Percentiles rank a stretch among this genome's conserved stretches.
Evolutionary conservation across 1,140 invertebrate genomes (phyloP).

Genomic region (Drosophila ficusphila): DNA sequence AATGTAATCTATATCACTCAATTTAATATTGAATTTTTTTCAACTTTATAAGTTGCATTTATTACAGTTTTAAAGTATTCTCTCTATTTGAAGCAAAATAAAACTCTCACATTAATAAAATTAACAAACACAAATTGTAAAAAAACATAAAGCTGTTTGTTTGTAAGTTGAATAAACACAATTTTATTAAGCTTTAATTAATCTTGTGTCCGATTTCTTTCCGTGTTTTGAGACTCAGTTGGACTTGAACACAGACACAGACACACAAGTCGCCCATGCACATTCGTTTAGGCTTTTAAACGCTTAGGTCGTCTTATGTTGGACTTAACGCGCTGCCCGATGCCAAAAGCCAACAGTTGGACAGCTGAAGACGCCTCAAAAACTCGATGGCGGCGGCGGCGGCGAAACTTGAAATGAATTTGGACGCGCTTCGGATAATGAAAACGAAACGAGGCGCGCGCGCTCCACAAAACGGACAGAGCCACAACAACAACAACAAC

Average conservation of each 20-base stretch:
- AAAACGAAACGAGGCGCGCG: conserved; percentile 79
- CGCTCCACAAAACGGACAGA: conserved; percentile 41
- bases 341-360: conserved; percentile 72
- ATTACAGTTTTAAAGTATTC: too few relatives aligned
- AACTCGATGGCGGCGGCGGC: conserved; percentile 47
- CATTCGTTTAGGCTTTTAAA: conserved; percentile 82
- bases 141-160: too few relatives aligned
- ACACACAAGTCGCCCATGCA: conserved; percentile 41
- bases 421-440: conserved; percentile 78
- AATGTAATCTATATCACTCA: too few relatives aligned
- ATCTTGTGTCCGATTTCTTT: neutral
- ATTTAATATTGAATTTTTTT: too few relatives aligned
- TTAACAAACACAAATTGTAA: too few relatives aligned
- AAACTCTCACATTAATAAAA: too few relatives aligned
- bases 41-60: too few relatives aligned
- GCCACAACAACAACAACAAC: conserved; percentile 26
- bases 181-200: neutral
- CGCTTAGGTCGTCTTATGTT: conserved; percentile 80
- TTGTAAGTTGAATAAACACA: too few relatives aligned
- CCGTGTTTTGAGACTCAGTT: conserved; percentile 12
- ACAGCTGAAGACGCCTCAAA: conserved; percentile 71
- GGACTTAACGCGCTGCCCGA: conserved; percentile 74
- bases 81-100: too few relatives aligned
- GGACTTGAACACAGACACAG: conserved; percentile 15
- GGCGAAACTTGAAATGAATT: conserved; percentile 79